Evolutionary conservation across 2,797 vertebrate genomes (phyloP).

Genomic region (Anguilla megastoma): DNA sequence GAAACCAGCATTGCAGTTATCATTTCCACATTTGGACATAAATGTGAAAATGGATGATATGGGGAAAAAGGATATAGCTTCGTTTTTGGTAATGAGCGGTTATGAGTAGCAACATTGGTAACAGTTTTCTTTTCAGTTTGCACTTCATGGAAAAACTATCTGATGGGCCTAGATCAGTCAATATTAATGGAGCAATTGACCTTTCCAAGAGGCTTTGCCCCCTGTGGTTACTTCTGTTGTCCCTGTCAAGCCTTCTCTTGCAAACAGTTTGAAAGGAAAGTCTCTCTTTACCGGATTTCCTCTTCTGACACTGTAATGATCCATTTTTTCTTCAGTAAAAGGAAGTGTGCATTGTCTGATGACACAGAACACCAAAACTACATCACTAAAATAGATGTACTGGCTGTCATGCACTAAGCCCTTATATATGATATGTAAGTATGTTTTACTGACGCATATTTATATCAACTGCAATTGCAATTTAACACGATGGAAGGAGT

Average conservation of each 20-base stretch:
- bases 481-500: neutral
- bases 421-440: neutral
- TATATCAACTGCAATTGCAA: neutral
- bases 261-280: neutral
- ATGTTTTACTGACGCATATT: neutral
- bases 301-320: slow-evolving; percentile 22
- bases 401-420: neutral
- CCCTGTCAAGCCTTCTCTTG: neutral
- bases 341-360: slow-evolving; percentile 16
- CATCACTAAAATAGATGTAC: neutral
- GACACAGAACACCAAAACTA: slow-evolving; percentile 12
- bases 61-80: neutral
- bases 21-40: neutral
- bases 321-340: slow-evolving; percentile 21
- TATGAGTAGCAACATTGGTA: neutral
- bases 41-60: neutral
- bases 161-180: neutral
- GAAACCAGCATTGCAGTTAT: neutral
- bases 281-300: neutral
- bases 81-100: neutral
- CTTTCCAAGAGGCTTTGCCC: neutral
- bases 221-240: neutral
- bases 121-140: neutral
- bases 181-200: slow-evolving; percentile 6
- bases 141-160: neutral